A percentile compares a stretch with the other conserved stretches of the same genome.
phyloP scores from a whole-genome alignment of 2,888 invertebrate species.

The Lypha dubia region DNA sequence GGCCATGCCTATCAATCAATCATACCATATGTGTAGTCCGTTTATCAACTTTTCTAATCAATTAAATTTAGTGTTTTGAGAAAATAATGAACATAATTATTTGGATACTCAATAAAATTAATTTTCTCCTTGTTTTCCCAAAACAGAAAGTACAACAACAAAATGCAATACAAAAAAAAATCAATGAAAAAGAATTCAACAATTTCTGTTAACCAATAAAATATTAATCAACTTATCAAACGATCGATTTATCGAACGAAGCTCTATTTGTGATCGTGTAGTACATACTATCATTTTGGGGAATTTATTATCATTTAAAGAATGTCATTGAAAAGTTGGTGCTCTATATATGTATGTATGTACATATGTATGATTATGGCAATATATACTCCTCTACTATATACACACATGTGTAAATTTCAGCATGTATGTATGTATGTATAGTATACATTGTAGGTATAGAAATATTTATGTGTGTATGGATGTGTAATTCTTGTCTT shows the following conservation, averaged over 20 bases:
- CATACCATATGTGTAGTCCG: background rate
- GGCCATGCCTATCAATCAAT: background rate
- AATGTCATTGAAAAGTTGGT: slow-evolving; percentile 69
- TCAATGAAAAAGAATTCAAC: too few species aligned
- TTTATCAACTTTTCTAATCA: background rate
- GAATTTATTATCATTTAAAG: slow-evolving; percentile 57
- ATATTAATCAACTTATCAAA: background rate
- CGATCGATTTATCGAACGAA: slow-evolving; percentile 9
- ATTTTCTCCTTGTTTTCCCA: background rate
- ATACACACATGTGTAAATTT: background rate
- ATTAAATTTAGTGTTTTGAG: background rate
- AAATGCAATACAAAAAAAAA: background rate
- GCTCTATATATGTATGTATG: slow-evolving; percentile 4
- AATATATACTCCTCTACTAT: too few species aligned
- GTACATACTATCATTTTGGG: slow-evolving; percentile 25
- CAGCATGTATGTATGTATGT: background rate
- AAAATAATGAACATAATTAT: slow-evolving; percentile 23
- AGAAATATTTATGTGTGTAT: background rate
- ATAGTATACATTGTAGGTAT: too few species aligned
- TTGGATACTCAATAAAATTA: background rate
- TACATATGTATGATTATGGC: too few species aligned
- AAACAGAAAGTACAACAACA: background rate
- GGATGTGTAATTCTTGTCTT: slow-evolving; percentile 26
- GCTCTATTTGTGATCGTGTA: background rate
- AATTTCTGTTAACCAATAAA: slow-evolving; percentile 4